A percentile compares a stretch with the other conserved stretches of the same genome.
These are phyloP conservation scores for Prolemur simus DNA, from an alignment of 2,113 vertebrate genomes.

Conservation along the genomic window DNA sequence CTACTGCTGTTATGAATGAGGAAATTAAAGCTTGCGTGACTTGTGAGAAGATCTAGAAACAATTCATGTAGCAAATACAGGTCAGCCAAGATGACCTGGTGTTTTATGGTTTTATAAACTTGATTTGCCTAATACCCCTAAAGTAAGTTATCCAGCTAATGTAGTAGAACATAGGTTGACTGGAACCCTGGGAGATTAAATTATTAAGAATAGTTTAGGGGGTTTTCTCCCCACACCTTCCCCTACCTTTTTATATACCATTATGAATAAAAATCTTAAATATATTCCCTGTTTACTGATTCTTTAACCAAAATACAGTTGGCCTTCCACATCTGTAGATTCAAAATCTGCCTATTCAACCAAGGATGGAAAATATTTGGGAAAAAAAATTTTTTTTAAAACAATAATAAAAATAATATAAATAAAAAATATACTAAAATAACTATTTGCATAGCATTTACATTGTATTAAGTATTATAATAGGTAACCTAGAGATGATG, in stretches of 20 bases:
- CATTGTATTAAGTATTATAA: not conserved
- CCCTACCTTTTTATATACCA: not conserved
- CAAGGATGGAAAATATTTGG: not conserved
- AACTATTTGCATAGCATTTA: not conserved
- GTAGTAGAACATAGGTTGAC: not conserved
- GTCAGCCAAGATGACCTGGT: not conserved
- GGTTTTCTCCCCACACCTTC: not conserved
- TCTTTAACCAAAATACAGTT: not conserved
- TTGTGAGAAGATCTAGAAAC: not conserved
- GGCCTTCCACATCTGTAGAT: not conserved
- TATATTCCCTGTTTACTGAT: not conserved
- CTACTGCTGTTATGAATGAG: not conserved
- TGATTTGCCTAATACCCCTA: not conserved
- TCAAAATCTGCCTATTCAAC: not conserved
- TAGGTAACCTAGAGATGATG: not conserved
- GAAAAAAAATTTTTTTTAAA: not conserved
- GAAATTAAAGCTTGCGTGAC: not conserved
- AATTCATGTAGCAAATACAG: not conserved
- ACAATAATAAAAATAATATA: not conserved
- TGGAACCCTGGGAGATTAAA: not conserved
- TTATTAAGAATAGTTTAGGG: not conserved
- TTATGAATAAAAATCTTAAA: constrained; percentile 12
- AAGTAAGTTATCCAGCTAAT: constrained; percentile 25
- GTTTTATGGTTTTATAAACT: constrained; percentile 4
- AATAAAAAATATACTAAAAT: not conserved